Percentiles rank a stretch among this genome's conserved stretches.
Evolutionary conservation across 1,140 invertebrate genomes (phyloP).

Genomic region (Psix sp.): DNA sequence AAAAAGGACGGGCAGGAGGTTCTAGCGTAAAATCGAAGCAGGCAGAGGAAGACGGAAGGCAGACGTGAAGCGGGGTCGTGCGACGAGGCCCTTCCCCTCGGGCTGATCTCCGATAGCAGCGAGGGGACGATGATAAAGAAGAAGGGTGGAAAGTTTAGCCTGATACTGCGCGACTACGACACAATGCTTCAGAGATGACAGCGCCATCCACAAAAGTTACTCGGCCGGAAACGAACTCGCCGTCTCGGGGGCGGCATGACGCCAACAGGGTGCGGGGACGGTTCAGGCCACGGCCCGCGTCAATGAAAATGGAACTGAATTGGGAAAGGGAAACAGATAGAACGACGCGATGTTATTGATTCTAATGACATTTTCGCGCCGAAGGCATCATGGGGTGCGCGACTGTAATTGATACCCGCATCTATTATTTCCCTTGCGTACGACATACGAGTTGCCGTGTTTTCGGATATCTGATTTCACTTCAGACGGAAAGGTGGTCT

Average conservation of each 20-base stretch:
- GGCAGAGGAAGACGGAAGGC: constrained; percentile 6
- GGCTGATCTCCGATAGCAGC: constrained; percentile 58
- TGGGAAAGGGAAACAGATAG: constrained; percentile 44
- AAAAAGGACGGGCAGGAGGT: neutral
- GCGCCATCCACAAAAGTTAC: constrained; percentile 62
- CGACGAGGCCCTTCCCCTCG: constrained; percentile 53
- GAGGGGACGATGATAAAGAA: constrained; percentile 58
- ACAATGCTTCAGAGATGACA: constrained; percentile 63
- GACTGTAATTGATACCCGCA: constrained; percentile 67
- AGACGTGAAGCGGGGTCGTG: constrained; percentile 2
- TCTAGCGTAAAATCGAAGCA: neutral
- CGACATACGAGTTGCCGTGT: constrained; percentile 40
- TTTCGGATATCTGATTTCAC: constrained; percentile 55
- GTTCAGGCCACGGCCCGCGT: constrained; percentile 21
- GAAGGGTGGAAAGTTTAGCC: constrained; percentile 64
- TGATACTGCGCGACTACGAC: constrained; percentile 51
- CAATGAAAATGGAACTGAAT: constrained; percentile 54
- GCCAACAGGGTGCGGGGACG: constrained; percentile 14
- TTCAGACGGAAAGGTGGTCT: neutral
- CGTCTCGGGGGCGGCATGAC: constrained; percentile 62
- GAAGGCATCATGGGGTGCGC: constrained; percentile 58
- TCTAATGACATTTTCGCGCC: constrained; percentile 72
- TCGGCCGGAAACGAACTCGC: constrained; percentile 61
- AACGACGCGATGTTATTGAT: constrained; percentile 65
- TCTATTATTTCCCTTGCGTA: constrained; percentile 52